Percentiles rank a stretch among this genome's conserved stretches.
These are phyloP conservation scores for Sminthurinus aureus DNA, from an alignment of 2,888 invertebrate species.

Conservation along the genomic window DNA sequence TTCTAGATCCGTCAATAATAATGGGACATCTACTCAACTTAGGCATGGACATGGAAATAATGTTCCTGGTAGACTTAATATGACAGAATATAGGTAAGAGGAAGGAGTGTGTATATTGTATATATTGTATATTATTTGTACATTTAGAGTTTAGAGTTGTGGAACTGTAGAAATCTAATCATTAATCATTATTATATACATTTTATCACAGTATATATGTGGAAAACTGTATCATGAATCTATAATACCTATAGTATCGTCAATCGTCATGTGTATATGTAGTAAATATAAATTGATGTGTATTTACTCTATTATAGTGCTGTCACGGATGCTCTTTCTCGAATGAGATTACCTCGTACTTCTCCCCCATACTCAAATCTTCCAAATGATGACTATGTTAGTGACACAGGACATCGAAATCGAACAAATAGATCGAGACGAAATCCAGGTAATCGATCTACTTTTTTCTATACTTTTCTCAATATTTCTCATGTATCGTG, in stretches of 20 bases:
- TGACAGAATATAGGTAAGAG: constrained; percentile 5
- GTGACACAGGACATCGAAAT: constrained; percentile 59
- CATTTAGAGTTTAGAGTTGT: no score
- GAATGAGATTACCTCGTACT: constrained; percentile 60
- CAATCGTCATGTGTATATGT: no score
- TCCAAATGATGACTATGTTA: constrained; percentile 59
- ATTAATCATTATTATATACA: no score
- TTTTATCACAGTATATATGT: no score
- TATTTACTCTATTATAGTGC: constrained; percentile 46
- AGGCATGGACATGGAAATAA: constrained; percentile 49
- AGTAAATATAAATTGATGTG: no score
- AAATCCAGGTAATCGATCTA: constrained; percentile 50
- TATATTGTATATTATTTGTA: no score
- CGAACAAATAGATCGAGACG: constrained; percentile 54
- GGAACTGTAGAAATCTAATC: no score
- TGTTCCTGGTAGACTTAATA: constrained; percentile 61
- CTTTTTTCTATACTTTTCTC: neutral
- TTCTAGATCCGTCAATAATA: constrained; percentile 55
- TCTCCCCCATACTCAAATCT: constrained; percentile 59
- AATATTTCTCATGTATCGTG: no score
- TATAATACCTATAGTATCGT: no score
- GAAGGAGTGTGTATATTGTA: no score
- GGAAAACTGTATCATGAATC: no score
- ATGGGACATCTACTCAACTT: constrained; percentile 54
- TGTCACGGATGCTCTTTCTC: constrained; percentile 63